Base-by-base conservation (phyloP, 64 coral and sea anemone genomes). In the Anthopleura sola region DNA sequence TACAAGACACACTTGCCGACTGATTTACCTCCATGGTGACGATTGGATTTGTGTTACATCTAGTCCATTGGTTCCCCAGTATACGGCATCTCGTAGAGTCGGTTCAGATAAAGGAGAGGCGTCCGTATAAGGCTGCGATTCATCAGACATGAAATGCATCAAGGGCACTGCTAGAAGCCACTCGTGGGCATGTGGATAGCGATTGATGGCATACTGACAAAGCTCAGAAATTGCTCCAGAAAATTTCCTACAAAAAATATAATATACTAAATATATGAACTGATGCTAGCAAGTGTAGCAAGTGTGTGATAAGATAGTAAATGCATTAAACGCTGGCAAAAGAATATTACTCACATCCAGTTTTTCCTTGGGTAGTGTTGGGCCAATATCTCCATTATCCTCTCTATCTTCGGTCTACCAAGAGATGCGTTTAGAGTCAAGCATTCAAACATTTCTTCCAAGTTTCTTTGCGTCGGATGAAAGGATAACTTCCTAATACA, bases 181-280 rank as follows among this genome's bases (percentile, higher is more conserved):
- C 5, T 78, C 6, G 40, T 78, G 40, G 76, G 47, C 37, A 33
- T 78, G 9, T 3, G 76, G 37, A 24, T 40, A 24, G 19, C 47
- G 24, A 40, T 38, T 78, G 37, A 78, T 78, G 36, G 76, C 18
- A 48, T 32, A 78, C 76, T 78, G 76, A 78, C 76, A 78, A 10
- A 78, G 37, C 19, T 78, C 36, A 24, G 31, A 40, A 48, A 78
- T 78, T 38, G 76, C 76, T 47, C 31, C 76, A 23, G 36, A 78
- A 78, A 78, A 21, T 40, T 20, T 78, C 66, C 66, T 69, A 69
- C 12, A 69, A 69, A 69, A 13, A 32, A 69, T n/a, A n/a, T n/a
- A n/a, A n/a, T n/a, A n/a, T n/a, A n/a, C n/a, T n/a, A n/a, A n/a
- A n/a, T n/a, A 6, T 5, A 34, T 28, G 0, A 60, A 60, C 5